Evolutionary conservation across 2,888 invertebrate species (phyloP).

Genomic region (Synergus itoensis): DNA sequence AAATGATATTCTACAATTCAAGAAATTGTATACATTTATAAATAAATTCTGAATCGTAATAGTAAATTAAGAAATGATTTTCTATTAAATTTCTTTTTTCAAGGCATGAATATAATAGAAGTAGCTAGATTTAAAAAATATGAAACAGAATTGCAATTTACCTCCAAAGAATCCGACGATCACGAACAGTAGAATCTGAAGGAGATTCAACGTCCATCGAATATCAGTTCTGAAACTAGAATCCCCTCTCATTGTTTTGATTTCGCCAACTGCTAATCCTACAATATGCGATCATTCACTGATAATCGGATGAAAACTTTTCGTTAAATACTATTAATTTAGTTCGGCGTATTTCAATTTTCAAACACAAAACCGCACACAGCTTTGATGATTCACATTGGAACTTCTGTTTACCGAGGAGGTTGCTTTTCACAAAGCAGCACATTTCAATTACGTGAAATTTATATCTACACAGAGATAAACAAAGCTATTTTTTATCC

Average conservation of each 20-base stretch:
- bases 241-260: slow-evolving; percentile 30
- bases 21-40: not conserved
- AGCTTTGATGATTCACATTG: not conserved
- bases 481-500: too few relatives aligned
- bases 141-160: slow-evolving; percentile 18
- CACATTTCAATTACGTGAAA: not conserved
- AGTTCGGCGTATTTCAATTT: slow-evolving; percentile 3
- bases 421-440: not conserved
- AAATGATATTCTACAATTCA: not conserved
- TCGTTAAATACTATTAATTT: slow-evolving; percentile 5
- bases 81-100: not conserved
- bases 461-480: not conserved
- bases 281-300: slow-evolving; percentile 19
- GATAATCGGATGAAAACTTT: not conserved
- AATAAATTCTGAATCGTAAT: not conserved
- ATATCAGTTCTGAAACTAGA: slow-evolving; percentile 50
- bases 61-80: not conserved
- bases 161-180: slow-evolving; percentile 49
- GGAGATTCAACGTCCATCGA: slow-evolving; percentile 47
- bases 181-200: slow-evolving; percentile 44
- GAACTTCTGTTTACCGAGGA: slow-evolving; percentile 1
- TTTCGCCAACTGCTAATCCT: slow-evolving; percentile 17
- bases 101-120: not conserved
- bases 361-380: slow-evolving; percentile 12
- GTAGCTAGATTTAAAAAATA: not conserved